Evolutionary conservation across 2,888 invertebrate species (phyloP).

Genomic region (Drosophila bunnanda): DNA sequence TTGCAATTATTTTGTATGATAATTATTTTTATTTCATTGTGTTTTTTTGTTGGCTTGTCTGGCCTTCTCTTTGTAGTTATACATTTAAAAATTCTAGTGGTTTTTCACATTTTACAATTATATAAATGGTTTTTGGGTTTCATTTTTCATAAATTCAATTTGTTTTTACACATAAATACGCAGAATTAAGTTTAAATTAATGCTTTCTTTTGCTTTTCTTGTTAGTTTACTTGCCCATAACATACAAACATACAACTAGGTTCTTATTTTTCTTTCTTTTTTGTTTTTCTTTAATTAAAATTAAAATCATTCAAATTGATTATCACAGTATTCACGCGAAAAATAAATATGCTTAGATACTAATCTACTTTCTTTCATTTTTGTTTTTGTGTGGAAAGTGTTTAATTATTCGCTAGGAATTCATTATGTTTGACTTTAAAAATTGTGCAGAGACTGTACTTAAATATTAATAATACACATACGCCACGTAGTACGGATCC

Average conservation of each 20-base stretch:
- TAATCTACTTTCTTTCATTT: conserved; percentile 26
- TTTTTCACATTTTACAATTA: conserved; percentile 60
- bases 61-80: conserved; percentile 43
- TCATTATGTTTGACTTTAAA: conserved; percentile 56
- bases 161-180: conserved; percentile 47
- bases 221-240: conserved; percentile 64
- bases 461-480: conserved; percentile 71
- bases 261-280: conserved; percentile 33
- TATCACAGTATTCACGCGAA: conserved; percentile 84
- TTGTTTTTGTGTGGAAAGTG: conserved; percentile 37
- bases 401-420: conserved; percentile 64
- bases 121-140: conserved; percentile 50
- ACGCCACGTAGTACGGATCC: conserved; percentile 39
- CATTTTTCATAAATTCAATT: conserved; percentile 46
- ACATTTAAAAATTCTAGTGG: conserved; percentile 70
- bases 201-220: conserved; percentile 25
- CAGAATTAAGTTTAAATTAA: conserved; percentile 39
- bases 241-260: conserved; percentile 61
- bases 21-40: conserved; percentile 61
- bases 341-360: conserved; percentile 79
- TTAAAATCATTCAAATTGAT: conserved; percentile 82
- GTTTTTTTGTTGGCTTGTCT: conserved; percentile 29
- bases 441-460: conserved; percentile 48
- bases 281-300: conserved; percentile 57
- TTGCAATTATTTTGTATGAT: conserved; percentile 51